phyloP scores from a whole-genome alignment of 2,888 invertebrate species.

The Orthosia gothica region DNA sequence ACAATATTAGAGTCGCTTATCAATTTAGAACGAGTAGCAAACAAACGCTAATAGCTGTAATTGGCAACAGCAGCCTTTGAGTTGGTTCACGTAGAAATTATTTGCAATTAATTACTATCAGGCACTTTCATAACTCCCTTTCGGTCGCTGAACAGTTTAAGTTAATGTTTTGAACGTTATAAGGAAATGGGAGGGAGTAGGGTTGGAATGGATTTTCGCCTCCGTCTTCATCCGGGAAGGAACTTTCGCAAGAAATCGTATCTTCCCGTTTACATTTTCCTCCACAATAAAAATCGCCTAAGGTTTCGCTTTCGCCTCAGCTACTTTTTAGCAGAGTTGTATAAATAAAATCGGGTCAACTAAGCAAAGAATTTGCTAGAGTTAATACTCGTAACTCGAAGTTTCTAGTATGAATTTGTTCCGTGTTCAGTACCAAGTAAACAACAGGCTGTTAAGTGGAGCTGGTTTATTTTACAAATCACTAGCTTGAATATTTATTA shows the following conservation, averaged over 20 bases:
- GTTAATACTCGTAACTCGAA: too few species aligned
- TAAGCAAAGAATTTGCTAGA: too few species aligned
- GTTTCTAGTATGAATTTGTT: too few species aligned
- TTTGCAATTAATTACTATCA: slow-evolving; percentile 54
- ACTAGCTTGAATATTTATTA: too few species aligned
- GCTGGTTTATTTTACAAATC: too few species aligned
- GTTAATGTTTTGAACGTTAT: slow-evolving; percentile 24
- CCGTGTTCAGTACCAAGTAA: too few species aligned
- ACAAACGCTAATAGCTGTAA: slow-evolving; percentile 63
- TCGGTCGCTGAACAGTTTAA: slow-evolving; percentile 19
- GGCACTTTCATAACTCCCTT: slow-evolving; percentile 42
- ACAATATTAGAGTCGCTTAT: slow-evolving; percentile 55
- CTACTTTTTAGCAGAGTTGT: background rate
- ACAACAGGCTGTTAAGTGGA: too few species aligned
- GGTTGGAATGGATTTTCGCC: background rate
- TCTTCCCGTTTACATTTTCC: too few species aligned
- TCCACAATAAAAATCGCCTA: too few species aligned
- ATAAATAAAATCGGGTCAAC: background rate
- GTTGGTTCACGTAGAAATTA: slow-evolving; percentile 46
- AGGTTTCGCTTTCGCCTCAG: too few species aligned
- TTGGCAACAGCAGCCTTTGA: slow-evolving; percentile 51
- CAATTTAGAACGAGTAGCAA: slow-evolving; percentile 54
- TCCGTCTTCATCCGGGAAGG: background rate
- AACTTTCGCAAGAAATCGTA: background rate
- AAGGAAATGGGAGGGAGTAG: slow-evolving; percentile 3